Percentiles rank a stretch among this genome's conserved stretches.
phyloP scores from a whole-genome alignment of 2,888 invertebrate genomes.

The Stomorhina lunata region DNA sequence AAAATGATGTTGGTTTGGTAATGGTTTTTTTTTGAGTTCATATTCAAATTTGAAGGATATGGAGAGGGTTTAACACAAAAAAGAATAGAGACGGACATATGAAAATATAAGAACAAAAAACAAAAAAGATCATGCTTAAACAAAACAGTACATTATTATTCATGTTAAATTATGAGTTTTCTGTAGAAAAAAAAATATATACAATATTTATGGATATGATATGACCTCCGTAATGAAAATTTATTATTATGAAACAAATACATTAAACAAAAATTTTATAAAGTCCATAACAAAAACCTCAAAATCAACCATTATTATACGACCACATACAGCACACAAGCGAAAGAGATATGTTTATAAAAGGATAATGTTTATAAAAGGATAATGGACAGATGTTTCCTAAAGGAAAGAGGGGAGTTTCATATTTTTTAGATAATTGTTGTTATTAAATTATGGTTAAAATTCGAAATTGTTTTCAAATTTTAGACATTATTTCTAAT shows the following conservation, averaged over 20 bases:
- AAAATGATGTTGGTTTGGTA: conserved; percentile 12
- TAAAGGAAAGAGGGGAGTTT: background rate
- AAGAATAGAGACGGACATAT: conserved; percentile 1
- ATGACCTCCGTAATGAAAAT: conserved; percentile 7
- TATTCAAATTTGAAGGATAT: no score
- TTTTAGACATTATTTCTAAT: no score
- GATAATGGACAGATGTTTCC: background rate
- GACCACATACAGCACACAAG: conserved; percentile 42
- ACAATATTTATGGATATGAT: no score
- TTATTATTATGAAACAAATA: conserved; percentile 10
- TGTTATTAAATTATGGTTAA: no score
- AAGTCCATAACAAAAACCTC: conserved; percentile 30
- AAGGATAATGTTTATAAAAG: background rate
- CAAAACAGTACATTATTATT: conserved; percentile 12
- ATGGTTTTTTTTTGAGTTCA: conserved; percentile 15
- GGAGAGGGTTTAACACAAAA: conserved; percentile 24
- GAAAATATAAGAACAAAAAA: conserved; percentile 32
- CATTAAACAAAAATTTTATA: background rate
- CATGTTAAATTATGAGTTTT: background rate
- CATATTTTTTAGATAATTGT: no score
- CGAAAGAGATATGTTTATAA: conserved; percentile 22
- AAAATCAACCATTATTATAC: conserved; percentile 29
- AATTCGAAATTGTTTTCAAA: no score
- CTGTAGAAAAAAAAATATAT: background rate
- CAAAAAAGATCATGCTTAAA: conserved; percentile 23